Evolutionary conservation across 2,797 vertebrate species (phyloP).

Genomic region (Protosalanx chinensis): DNA sequence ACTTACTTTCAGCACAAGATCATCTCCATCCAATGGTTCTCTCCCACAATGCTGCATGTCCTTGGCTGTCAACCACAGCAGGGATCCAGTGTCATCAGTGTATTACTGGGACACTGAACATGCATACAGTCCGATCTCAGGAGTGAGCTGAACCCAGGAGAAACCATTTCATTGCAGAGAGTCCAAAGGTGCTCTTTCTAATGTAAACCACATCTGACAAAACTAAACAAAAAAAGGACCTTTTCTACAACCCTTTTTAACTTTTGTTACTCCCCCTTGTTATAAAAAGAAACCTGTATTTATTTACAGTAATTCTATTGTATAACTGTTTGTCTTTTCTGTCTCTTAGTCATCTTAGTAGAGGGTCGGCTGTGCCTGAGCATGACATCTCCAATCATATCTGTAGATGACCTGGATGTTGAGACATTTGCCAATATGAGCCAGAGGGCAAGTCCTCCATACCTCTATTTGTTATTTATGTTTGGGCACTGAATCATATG

Average conservation of each 20-base stretch:
- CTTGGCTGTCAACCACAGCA: slow-evolving; percentile 40
- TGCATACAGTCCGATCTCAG: background rate
- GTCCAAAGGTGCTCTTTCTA: slow-evolving; percentile 72
- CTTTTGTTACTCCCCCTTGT: slow-evolving; percentile 75
- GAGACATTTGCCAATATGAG: slow-evolving; percentile 55
- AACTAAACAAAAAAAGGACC: slow-evolving; percentile 36
- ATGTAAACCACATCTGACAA: slow-evolving; percentile 49
- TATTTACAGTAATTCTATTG: slow-evolving; percentile 63
- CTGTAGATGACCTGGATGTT: slow-evolving; percentile 68
- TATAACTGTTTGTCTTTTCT: slow-evolving; percentile 58
- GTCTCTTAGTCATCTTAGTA: slow-evolving; percentile 47
- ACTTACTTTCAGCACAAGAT: background rate
- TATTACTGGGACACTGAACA: too few relatives aligned
- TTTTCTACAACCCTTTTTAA: slow-evolving; percentile 73
- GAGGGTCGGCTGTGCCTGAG: slow-evolving; percentile 45
- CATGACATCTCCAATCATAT: slow-evolving; percentile 62
- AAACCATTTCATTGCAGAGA: slow-evolving; percentile 39
- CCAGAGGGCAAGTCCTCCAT: slow-evolving; percentile 24
- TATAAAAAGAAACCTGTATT: slow-evolving; percentile 53
- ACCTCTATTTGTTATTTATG: slow-evolving; percentile 7
- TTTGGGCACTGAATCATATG: slow-evolving; percentile 64
- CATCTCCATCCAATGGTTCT: background rate
- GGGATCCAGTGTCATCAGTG: slow-evolving; percentile 24
- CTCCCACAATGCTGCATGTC: slow-evolving; percentile 38
- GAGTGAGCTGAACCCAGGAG: slow-evolving; percentile 29